Base-by-base conservation (phyloP, 2,888 invertebrate genomes). In the Drosophila pseudotakahashii region DNA sequence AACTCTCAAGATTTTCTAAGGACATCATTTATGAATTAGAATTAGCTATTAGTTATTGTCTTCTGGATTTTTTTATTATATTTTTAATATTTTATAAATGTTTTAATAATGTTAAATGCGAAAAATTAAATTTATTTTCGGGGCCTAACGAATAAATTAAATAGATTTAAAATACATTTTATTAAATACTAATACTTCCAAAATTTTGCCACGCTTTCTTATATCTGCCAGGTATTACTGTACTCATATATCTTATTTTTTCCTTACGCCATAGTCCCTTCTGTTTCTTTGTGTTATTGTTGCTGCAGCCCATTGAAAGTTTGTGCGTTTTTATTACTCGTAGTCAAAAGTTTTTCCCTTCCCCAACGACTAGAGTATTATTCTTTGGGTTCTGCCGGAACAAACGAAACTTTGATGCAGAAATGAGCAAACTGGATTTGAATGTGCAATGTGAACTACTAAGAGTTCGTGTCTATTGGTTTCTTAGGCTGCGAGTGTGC, bases 321-420 rank as follows among this genome's bases (percentile, higher is more conserved):
- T 81, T 68, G 79, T 84, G 88, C 83, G 80, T 85, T 88, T 83
- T 83, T 83, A 83, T 83, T 83, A 85, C 86, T 78, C 85, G 81
- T 70, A 45, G 73, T 75, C 75, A 75, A 88, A 85, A 72, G 61
- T 70, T 74, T 74, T 69, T 58, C 76, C 44, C 45, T 10, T 34
- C 14, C 37, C 59, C 23, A 32, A n/a, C 23, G 39, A 70, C 66
- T 54, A 64, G 77, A 64, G 77, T 77, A 79, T 79, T 81, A 80
- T 83, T 63, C 72, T 74, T 70, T 71, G 64, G 63, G 58, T 57
- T 48, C n/a, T 30, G 41, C 59, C 53, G 36, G 58, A 71, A 73
- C 32, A 34, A 62, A 54, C 36, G 48, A 61, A 70, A 66, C 67
- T 66, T 66, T 66, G 67, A 67, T 66, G 64, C 67, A 47, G 64